Evolutionary conservation across 2,113 vertebrate genomes (phyloP).

Genomic region (Oncorhynchus tshawytscha): DNA sequence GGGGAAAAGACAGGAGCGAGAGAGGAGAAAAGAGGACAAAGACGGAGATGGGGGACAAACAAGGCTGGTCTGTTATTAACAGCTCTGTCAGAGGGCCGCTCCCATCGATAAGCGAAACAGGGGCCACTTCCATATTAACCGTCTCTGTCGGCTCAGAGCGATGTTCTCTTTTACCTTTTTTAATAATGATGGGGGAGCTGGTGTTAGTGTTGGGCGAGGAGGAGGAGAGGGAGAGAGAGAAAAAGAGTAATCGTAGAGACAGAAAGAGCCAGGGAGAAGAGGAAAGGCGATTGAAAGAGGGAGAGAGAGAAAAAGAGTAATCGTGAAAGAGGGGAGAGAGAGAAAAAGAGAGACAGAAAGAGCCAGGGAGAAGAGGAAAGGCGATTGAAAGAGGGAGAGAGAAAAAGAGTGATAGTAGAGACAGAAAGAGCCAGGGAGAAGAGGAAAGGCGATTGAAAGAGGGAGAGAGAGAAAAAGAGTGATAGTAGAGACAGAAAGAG

Average conservation of each 20-base stretch:
- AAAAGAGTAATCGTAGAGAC: constrained; percentile 27
- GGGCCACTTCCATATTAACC: constrained; percentile 35
- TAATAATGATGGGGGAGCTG: constrained; percentile 36
- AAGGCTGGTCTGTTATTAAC: constrained; percentile 32
- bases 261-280: constrained; percentile 25
- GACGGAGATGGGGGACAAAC: not conserved
- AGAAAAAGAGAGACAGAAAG: not conserved
- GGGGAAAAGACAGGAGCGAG: too few relatives aligned
- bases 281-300: not conserved
- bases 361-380: too few relatives aligned
- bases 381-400: not conserved
- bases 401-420: constrained; percentile 24
- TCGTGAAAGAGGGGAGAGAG: not conserved
- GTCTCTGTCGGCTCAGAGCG: constrained; percentile 27
- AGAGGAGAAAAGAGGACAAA: not conserved
- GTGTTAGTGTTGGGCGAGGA: constrained; percentile 25
- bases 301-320: too few relatives aligned
- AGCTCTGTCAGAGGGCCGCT: constrained; percentile 1
- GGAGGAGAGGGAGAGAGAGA: constrained; percentile 9
- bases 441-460: not conserved
- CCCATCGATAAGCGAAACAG: not conserved
- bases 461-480: constrained; percentile 1
- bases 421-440: constrained; percentile 26
- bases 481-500: constrained; percentile 28
- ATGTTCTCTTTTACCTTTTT: constrained; percentile 29